Percentiles rank a stretch among this genome's conserved stretches.
phyloP scores from a whole-genome alignment of 2,888 invertebrate genomes.

The Romanomermis culicivorax region DNA sequence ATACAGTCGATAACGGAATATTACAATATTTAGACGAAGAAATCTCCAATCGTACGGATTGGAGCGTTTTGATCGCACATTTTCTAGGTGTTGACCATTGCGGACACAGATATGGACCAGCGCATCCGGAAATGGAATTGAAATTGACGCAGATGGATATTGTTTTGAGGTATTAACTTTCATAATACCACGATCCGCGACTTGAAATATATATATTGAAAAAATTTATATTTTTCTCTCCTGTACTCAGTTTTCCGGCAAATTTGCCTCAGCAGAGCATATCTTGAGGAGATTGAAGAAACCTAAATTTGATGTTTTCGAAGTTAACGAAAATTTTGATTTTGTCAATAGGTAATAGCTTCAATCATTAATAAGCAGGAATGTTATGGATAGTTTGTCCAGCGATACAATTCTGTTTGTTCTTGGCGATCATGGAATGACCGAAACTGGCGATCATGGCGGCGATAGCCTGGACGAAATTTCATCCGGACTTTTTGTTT shows the following conservation, averaged over 20 bases:
- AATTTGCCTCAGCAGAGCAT: too few relatives aligned
- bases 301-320: too few relatives aligned
- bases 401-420: conserved; percentile 59
- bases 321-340: too few relatives aligned
- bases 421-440: conserved; percentile 97
- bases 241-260: too few relatives aligned
- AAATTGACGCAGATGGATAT: conserved; percentile 68
- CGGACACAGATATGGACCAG: conserved; percentile 78
- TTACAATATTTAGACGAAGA: conserved; percentile 39
- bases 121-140: conserved; percentile 71
- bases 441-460: conserved; percentile 77
- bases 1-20: conserved; percentile 58
- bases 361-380: conserved; percentile 14
- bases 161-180: conserved; percentile 44
- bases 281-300: too few relatives aligned
- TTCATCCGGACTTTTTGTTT: conserved; percentile 66
- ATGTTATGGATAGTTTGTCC: conserved; percentile 23
- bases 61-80: conserved; percentile 73
- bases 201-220: too few relatives aligned
- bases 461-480: conserved; percentile 73
- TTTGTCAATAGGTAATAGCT: too few relatives aligned
- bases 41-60: conserved; percentile 41
- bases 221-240: too few relatives aligned
- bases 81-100: conserved; percentile 93
- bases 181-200: too few relatives aligned